A percentile compares a stretch with the other conserved stretches of the same genome.
These are phyloP conservation scores for Lutraria rhynchaena DNA, from an alignment of 1,140 invertebrate species.

Conservation along the genomic window DNA sequence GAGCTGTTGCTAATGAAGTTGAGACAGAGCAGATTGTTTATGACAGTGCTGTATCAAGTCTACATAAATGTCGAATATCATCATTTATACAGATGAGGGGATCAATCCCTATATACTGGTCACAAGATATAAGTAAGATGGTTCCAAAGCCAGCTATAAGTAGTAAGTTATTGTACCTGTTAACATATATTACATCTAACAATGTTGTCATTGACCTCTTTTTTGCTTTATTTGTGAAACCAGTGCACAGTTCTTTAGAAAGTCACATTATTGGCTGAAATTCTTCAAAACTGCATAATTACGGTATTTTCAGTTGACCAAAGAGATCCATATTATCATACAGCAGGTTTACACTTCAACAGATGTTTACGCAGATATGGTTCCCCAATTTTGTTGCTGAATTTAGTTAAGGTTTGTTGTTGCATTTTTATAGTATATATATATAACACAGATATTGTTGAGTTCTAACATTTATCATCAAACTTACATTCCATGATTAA, in stretches of 20 bases:
- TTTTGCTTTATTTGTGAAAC: too few species aligned
- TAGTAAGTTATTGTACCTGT: conserved; percentile 86
- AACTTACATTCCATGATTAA: too few species aligned
- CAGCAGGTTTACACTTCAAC: conserved; percentile 94
- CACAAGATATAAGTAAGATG: conserved; percentile 98
- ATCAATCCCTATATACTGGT: conserved; percentile 97
- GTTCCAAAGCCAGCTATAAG: conserved; percentile 98
- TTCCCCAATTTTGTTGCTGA: conserved; percentile 95
- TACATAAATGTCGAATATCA: conserved; percentile 89
- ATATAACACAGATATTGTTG: background rate
- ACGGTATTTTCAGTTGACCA: conserved; percentile 80
- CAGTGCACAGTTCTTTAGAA: too few species aligned
- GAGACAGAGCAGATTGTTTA: conserved; percentile 99
- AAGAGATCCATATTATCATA: conserved; percentile 82
- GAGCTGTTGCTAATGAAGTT: conserved; percentile 99
- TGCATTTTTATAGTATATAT: background rate
- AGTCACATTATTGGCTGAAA: background rate
- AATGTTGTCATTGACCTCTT: background rate
- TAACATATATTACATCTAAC: background rate
- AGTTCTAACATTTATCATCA: too few species aligned
- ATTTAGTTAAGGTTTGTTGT: conserved; percentile 91
- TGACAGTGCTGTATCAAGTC: conserved; percentile 91
- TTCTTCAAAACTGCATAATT: too few species aligned
- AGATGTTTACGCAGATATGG: conserved; percentile 94
- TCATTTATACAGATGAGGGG: conserved; percentile 95